Conservation (phyloP, 1,140 invertebrate genomes). For the Zaprionus tsacasi region DNA sequence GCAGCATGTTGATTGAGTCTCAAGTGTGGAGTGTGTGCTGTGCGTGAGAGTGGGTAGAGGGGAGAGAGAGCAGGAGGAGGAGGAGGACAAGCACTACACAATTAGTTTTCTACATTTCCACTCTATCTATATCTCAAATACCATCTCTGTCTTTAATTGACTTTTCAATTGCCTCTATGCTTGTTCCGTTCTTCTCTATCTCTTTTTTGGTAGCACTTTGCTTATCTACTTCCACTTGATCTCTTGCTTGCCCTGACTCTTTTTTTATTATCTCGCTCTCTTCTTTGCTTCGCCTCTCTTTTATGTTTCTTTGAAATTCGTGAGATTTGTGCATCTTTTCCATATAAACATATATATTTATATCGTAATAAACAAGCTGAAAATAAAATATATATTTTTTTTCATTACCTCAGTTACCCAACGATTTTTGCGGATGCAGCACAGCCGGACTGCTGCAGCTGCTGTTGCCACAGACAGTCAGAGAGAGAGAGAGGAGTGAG, state of each 20-base stretch:
- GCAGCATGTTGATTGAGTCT: too few relatives aligned
- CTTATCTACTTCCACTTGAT: background rate
- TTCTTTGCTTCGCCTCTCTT: background rate
- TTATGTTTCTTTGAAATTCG: background rate
- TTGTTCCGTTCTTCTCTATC: too few relatives aligned
- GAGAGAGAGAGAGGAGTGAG: background rate
- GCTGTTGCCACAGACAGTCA: background rate
- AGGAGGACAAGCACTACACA: too few relatives aligned
- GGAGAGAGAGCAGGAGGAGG: too few relatives aligned
- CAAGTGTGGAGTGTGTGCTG: too few relatives aligned
- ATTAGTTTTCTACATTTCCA: too few relatives aligned
- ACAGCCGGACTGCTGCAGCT: background rate
- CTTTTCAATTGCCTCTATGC: too few relatives aligned
- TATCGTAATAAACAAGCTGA: background rate
- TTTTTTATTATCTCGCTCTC: background rate
- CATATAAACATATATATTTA: background rate
- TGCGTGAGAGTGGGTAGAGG: too few relatives aligned
- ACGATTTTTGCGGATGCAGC: constrained; percentile 2
- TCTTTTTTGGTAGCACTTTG: too few relatives aligned
- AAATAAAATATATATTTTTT: background rate
- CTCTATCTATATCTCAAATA: too few relatives aligned
- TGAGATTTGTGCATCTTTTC: too few relatives aligned
- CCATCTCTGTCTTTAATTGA: too few relatives aligned
- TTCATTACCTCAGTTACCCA: background rate
- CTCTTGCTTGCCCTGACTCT: background rate